Evolutionary conservation across 2,888 invertebrate species (phyloP).

Genomic region (Willowsia nigromaculata): DNA sequence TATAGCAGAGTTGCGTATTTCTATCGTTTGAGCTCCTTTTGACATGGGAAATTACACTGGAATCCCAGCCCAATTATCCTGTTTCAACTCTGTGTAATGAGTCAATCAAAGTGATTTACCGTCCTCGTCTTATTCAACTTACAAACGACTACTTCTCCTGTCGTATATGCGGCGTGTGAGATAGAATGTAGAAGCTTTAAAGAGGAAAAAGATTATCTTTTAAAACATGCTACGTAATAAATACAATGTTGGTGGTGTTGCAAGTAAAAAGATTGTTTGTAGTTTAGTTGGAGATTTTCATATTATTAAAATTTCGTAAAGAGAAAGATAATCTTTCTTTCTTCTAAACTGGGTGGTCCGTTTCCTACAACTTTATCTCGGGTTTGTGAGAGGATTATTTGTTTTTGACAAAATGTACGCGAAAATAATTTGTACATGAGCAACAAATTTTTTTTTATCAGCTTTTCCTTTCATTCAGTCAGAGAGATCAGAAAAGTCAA

Average conservation of each 20-base stretch:
- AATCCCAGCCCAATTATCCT: conserved; percentile 61
- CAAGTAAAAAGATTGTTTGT: no score
- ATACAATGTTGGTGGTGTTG: no score
- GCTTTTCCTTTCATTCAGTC: background rate
- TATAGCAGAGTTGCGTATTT: no score
- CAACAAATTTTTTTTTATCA: background rate
- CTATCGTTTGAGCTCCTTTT: background rate
- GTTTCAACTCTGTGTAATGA: conserved; percentile 64
- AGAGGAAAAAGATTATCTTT: background rate
- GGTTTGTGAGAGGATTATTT: background rate
- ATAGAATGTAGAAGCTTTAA: background rate
- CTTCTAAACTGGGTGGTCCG: background rate
- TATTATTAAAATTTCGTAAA: background rate
- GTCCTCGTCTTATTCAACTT: background rate
- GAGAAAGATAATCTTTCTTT: background rate
- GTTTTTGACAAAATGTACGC: background rate
- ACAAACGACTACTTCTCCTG: background rate
- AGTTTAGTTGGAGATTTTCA: no score
- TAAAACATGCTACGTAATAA: background rate
- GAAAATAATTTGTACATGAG: background rate
- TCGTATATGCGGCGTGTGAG: no score
- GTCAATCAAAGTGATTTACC: conserved; percentile 66
- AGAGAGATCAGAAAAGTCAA: background rate
- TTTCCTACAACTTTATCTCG: background rate
- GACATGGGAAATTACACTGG: conserved; percentile 68